These are phyloP conservation scores for Odontomyia ornata DNA, from an alignment of 2,888 invertebrate species.

Conservation along the genomic window DNA sequence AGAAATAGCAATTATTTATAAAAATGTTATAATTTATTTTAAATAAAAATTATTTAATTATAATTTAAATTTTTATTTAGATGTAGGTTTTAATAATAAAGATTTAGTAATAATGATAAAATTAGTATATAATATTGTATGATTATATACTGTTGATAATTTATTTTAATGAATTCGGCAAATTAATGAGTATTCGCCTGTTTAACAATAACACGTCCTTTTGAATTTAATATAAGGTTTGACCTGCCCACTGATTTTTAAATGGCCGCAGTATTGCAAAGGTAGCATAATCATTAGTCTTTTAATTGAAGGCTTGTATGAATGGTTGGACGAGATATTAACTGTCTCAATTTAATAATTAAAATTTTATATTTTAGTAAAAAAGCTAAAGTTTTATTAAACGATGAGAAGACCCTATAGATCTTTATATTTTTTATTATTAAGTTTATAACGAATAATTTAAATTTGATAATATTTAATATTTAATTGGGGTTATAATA, in stretches of 20 bases:
- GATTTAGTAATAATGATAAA: slow-evolving; percentile 68
- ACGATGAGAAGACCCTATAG: slow-evolving; percentile 84
- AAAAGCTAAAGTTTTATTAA: slow-evolving; percentile 73
- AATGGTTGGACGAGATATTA: slow-evolving; percentile 75
- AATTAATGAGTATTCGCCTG: slow-evolving; percentile 71
- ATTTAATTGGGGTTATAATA: slow-evolving; percentile 74
- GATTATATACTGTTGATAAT: slow-evolving; percentile 58
- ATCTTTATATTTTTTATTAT: slow-evolving; percentile 68
- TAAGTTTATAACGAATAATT: slow-evolving; percentile 62
- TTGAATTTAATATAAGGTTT: slow-evolving; percentile 71
- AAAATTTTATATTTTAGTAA: slow-evolving; percentile 70
- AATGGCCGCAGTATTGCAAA: slow-evolving; percentile 83
- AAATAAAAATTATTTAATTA: slow-evolving; percentile 64
- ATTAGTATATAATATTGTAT: slow-evolving; percentile 66
- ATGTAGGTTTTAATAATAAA: slow-evolving; percentile 61
- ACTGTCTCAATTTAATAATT: slow-evolving; percentile 68
- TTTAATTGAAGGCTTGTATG: slow-evolving; percentile 83
- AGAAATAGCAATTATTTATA: slow-evolving; percentile 68
- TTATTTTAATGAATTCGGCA: slow-evolving; percentile 72
- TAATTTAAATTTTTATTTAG: slow-evolving; percentile 63
- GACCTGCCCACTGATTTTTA: slow-evolving; percentile 78
- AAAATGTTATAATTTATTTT: slow-evolving; percentile 66
- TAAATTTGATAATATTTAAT: slow-evolving; percentile 57
- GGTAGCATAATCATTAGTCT: slow-evolving; percentile 84
- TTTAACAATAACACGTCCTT: slow-evolving; percentile 83